A percentile compares a stretch with the other conserved stretches of the same genome.
phyloP scores from a whole-genome alignment of 2,113 vertebrate genomes.

The Willisornis vidua region DNA sequence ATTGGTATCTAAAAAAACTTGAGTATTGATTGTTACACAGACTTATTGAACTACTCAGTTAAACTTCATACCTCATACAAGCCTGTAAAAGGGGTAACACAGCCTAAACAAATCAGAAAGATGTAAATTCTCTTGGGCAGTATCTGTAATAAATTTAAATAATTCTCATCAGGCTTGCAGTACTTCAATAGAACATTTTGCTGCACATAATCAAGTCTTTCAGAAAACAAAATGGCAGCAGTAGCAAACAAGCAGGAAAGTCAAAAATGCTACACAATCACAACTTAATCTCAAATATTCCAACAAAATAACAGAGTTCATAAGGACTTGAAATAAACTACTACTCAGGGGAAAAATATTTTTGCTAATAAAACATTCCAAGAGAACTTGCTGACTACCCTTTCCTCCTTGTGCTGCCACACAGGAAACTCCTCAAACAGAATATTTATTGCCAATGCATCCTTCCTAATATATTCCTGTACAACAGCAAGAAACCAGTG shows the following conservation, averaged over 20 bases:
- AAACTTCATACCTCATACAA: neutral
- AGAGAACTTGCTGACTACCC: neutral
- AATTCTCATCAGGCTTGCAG: neutral
- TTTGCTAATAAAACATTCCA: neutral
- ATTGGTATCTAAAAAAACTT: neutral
- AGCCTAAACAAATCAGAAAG: neutral
- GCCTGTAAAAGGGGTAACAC: neutral
- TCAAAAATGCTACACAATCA: neutral
- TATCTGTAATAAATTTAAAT: neutral
- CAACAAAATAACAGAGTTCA: neutral
- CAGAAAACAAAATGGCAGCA: neutral
- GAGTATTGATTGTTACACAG: neutral
- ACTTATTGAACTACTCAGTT: neutral
- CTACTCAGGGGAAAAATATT: neutral
- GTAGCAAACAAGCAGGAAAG: neutral
- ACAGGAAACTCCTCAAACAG: neutral
- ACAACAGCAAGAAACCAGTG: neutral
- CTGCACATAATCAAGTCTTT: neutral
- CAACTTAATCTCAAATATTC: neutral
- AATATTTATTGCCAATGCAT: neutral
- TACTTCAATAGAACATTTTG: neutral
- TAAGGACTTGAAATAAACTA: neutral
- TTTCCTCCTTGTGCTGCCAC: neutral
- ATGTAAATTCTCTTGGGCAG: neutral
- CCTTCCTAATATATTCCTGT: neutral